Base-by-base conservation (phyloP, 2,888 invertebrate species). In the Helicoverpa assulta region DNA sequence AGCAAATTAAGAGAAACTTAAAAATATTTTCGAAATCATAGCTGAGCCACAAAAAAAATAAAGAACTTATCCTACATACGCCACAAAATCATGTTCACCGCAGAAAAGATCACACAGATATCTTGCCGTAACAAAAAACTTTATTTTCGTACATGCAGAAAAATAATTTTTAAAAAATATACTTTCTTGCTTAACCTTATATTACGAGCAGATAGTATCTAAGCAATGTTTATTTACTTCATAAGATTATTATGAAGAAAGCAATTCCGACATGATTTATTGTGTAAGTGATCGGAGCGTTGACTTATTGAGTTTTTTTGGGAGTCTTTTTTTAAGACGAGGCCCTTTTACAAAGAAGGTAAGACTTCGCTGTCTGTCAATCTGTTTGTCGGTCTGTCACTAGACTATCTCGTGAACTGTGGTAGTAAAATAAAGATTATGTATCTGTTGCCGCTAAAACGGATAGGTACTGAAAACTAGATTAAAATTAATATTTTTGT, bases 81-180 rank as follows among this genome's bases (percentile, higher is more conserved):
- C n/a, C 4, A 12, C 5, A 0, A 10, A 16, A 16, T 7, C 56
- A 75, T 73, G 67, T 77, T 37, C 76, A 80, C 73, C 62, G 50
- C 54, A 0, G 43, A n/a, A 61, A 73, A 78, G 77, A 85, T 86
- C 82, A 76, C 55, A 62, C 40, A 70, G 85, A 85, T 85, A 83
- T 65, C 67, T 14, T 18, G 1, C 60, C 18, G 57, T 75, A 70
- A 73, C 73, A 78, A 74, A 83, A 51, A 63, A 61, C 61, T 62
- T 54, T 50, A 70, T 72, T 78, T 78, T 67, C 40, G 57, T 54
- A 40, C 71, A 57, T 78, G 63, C 75, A 80, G 63, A 80, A 78
- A 80, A 78, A 73, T 71, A 67, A 73, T 66, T 62, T 47, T n/a
- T 0, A 58, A 73, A 78, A 78, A 75, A 76, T 67, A 67, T 56